These are phyloP conservation scores for Antheraea mylitta DNA, from an alignment of 1,140 invertebrate species.

Conservation along the genomic window DNA sequence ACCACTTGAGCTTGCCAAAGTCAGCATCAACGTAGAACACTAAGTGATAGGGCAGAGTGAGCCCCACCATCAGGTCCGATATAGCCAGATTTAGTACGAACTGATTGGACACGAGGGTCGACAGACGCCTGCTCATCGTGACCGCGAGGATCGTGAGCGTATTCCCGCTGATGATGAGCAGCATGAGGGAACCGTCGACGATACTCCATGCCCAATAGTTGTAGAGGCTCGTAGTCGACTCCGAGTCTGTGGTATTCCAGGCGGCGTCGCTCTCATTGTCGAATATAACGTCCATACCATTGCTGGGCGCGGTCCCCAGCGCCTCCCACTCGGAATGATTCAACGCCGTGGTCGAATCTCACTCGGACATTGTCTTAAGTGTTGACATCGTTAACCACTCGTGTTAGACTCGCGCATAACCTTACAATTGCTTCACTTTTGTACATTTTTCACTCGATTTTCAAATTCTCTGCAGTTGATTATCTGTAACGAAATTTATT, in stretches of 20 bases:
- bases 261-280: conserved; percentile 53
- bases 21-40: conserved; percentile 82
- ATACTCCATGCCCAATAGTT: conserved; percentile 80
- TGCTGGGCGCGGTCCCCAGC: conserved; percentile 67
- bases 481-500: conserved; percentile 38
- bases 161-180: conserved; percentile 84
- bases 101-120: conserved; percentile 83
- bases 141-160: conserved; percentile 86
- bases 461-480: conserved; percentile 12
- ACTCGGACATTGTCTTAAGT: conserved; percentile 57
- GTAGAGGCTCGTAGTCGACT: conserved; percentile 51
- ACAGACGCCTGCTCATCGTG: conserved; percentile 81
- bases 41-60: conserved; percentile 86
- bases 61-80: conserved; percentile 86
- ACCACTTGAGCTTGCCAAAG: conserved; percentile 79
- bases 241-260: conserved; percentile 52
- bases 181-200: conserved; percentile 82
- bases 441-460: conserved; percentile 36
- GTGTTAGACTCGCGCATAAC: conserved; percentile 34
- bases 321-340: conserved; percentile 56
- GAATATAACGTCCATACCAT: conserved; percentile 72
- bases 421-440: conserved; percentile 32
- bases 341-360: conserved; percentile 62
- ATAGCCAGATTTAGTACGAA: conserved; percentile 87
- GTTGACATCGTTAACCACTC: conserved; percentile 34